These are phyloP conservation scores for Amaurobius ferox DNA, from an alignment of 2,888 invertebrate species.

Conservation along the genomic window DNA sequence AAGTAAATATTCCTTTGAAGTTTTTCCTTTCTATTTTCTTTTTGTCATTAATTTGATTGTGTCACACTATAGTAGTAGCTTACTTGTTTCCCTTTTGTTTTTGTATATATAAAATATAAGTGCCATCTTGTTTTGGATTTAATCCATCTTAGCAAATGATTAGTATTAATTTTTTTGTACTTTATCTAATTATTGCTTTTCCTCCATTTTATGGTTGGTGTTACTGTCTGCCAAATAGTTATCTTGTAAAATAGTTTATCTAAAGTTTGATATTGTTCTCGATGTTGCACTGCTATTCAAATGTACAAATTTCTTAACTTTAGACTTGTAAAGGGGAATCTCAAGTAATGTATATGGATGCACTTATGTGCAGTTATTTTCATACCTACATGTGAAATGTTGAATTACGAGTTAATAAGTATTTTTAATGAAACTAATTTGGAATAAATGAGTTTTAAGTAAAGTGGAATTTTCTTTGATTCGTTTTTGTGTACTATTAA, in stretches of 20 bases:
- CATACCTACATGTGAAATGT: slow-evolving; percentile 49
- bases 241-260: slow-evolving; percentile 15
- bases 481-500: too few relatives aligned
- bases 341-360: slow-evolving; percentile 44
- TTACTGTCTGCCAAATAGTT: slow-evolving; percentile 34
- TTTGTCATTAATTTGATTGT: too few relatives aligned
- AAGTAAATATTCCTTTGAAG: too few relatives aligned
- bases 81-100: too few relatives aligned
- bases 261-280: neutral
- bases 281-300: slow-evolving; percentile 32
- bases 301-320: slow-evolving; percentile 20
- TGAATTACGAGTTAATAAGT: slow-evolving; percentile 46
- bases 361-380: slow-evolving; percentile 64
- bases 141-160: neutral
- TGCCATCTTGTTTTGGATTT: neutral
- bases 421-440: slow-evolving; percentile 67
- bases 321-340: slow-evolving; percentile 35
- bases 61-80: too few relatives aligned
- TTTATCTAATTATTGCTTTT: neutral
- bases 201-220: neutral
- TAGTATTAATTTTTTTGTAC: neutral
- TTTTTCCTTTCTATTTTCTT: too few relatives aligned
- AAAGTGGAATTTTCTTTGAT: neutral
- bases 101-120: neutral
- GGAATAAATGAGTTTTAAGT: slow-evolving; percentile 58